Percentiles rank a stretch among this genome's conserved stretches.
phyloP scores from a whole-genome alignment of 2,888 invertebrate genomes.

The Margaritifera margaritifera region DNA sequence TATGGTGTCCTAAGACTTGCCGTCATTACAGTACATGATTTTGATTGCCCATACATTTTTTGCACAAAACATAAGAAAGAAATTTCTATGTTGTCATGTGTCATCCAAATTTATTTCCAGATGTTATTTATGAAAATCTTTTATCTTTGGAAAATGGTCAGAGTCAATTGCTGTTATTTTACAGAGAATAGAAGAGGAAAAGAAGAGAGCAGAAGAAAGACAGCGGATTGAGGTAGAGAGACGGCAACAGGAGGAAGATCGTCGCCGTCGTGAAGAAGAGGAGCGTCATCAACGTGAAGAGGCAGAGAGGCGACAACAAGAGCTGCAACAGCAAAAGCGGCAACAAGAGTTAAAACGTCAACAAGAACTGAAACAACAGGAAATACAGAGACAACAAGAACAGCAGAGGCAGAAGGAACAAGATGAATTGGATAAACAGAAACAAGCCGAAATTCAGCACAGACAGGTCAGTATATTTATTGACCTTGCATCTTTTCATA shows the following conservation, averaged over 20 bases:
- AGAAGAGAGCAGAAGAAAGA: slow-evolving; percentile 75
- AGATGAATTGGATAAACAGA: slow-evolving; percentile 52
- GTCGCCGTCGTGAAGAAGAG: slow-evolving; percentile 55
- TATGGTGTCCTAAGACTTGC: too few relatives aligned
- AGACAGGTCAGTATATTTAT: slow-evolving; percentile 18
- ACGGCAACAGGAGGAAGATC: slow-evolving; percentile 55
- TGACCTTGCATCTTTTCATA: too few relatives aligned
- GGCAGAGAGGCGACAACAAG: slow-evolving; percentile 63
- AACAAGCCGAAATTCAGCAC: slow-evolving; percentile 42
- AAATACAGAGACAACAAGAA: slow-evolving; percentile 34
- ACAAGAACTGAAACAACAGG: slow-evolving; percentile 74
- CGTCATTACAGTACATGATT: too few relatives aligned
- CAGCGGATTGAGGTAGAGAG: slow-evolving; percentile 45
- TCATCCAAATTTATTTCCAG: too few relatives aligned
- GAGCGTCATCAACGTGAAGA: slow-evolving; percentile 30
- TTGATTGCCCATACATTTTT: too few relatives aligned
- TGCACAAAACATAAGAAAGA: too few relatives aligned
- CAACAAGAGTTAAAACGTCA: slow-evolving; percentile 75
- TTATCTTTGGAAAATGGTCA: too few relatives aligned
- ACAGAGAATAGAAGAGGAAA: slow-evolving; percentile 56
- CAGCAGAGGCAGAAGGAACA: slow-evolving; percentile 54
- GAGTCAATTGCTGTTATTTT: background rate
- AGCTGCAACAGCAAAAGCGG: slow-evolving; percentile 11
- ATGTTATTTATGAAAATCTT: too few relatives aligned
- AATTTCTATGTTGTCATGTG: too few relatives aligned